Base-by-base conservation (phyloP, 2,888 invertebrate genomes). In the Lottia gigantea region DNA sequence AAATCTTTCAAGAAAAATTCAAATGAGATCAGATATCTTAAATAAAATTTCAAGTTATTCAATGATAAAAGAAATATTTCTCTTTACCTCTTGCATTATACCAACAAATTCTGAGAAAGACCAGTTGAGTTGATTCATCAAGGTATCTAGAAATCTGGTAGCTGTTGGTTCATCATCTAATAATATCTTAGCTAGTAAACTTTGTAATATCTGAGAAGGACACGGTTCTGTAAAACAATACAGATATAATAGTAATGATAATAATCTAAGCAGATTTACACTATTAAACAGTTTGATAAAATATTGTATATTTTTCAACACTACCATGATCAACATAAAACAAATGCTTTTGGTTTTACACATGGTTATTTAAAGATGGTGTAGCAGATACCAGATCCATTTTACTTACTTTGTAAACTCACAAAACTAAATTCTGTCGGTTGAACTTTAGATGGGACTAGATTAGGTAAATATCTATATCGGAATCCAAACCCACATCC, bases 81-180 rank as follows among this genome's bases (percentile, higher is more conserved):
- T 31, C 45, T 73, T 71, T 67, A 86, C 86, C 82, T 95, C 95
- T 86, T 95, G 95, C 83, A 95, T 91, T 91, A 95, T 92, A 31
- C 94, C 92, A 76, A 95, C 93, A 83, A 95, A 95, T 84, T 95
- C 95, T 0, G 95, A 95, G 86, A 95, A 95, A 0, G 94, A 93
- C 95, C 95, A 95, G 89, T 95, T 95, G 7, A 95, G 90, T 81
- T 95, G 94, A 83, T 93, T 94, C 8, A 95, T 90, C 31, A 95
- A 89, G 0, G 94, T 94, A 87, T 95, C 94, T 15, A 95, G 89
- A 83, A 93, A 94, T 0, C 91, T 89, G 0, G 92, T 92, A 0
- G 94, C 92, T 25, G 91, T 90, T 46, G 92, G 91, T 11, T 92
- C 91, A 82, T 94, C 92, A 2, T 90, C 88, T 0, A 89, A 76